Conservation (phyloP, 2,113 vertebrate species). For the Orientallactaga bullata region DNA sequence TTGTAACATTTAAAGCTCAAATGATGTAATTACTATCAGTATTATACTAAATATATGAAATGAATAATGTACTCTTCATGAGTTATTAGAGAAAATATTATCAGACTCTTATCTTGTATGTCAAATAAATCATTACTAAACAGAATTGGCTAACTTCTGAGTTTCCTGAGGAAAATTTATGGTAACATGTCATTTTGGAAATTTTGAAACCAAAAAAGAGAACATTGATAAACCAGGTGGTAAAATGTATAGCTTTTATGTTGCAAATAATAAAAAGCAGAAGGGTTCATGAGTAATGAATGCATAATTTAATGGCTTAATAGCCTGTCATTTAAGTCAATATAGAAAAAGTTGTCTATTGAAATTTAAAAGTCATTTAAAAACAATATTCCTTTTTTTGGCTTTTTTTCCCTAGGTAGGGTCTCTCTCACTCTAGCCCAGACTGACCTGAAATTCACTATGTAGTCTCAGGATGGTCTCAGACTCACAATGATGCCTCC, state of each 20-base stretch:
- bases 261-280: conserved; percentile 37
- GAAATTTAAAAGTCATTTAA: background rate
- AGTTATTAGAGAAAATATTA: conserved; percentile 55
- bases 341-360: background rate
- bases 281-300: background rate
- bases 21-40: background rate
- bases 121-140: background rate
- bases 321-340: background rate
- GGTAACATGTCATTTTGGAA: background rate
- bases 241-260: conserved; percentile 12
- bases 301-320: background rate
- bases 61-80: conserved; percentile 37
- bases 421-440: too few relatives aligned
- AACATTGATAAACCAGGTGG: background rate
- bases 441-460: too few relatives aligned
- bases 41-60: background rate
- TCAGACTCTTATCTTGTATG: background rate
- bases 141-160: conserved; percentile 6
- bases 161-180: conserved; percentile 22
- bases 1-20: background rate
- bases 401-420: too few relatives aligned
- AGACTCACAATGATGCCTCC: too few relatives aligned
- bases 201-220: conserved; percentile 34
- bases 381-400: too few relatives aligned
- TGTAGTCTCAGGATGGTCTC: too few relatives aligned